Conservation (phyloP, 2,113 vertebrate species). For the Ailuropoda melanoleuca region DNA sequence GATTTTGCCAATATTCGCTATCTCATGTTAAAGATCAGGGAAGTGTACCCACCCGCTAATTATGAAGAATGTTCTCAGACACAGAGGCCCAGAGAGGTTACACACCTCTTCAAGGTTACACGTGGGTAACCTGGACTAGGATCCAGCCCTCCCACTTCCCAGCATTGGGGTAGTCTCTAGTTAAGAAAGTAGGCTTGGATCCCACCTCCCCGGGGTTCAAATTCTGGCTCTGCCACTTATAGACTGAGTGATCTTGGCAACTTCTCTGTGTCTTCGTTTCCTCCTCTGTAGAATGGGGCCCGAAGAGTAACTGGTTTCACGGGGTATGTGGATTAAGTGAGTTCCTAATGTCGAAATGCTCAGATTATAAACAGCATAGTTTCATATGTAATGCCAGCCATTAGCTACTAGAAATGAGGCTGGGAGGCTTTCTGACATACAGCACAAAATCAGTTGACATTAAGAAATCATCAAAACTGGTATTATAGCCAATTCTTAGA, state of each 20-base stretch:
- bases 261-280: neutral
- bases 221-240: neutral
- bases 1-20: slow-evolving; percentile 5
- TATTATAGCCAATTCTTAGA: neutral
- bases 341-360: neutral
- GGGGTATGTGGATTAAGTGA: neutral
- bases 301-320: neutral
- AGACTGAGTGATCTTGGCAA: neutral
- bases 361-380: neutral
- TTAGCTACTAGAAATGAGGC: slow-evolving; percentile 21
- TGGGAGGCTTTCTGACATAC: slow-evolving; percentile 11
- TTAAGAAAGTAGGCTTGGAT: slow-evolving; percentile 9
- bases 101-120: neutral
- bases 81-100: neutral
- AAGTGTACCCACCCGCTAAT: neutral
- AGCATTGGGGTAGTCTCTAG: neutral
- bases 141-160: neutral
- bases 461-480: slow-evolving; percentile 1
- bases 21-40: slow-evolving; percentile 35
- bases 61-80: neutral
- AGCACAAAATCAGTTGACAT: neutral
- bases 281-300: neutral
- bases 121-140: neutral
- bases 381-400: neutral
- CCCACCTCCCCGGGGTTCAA: neutral